Evolutionary conservation across 1,140 invertebrate species (phyloP).

Genomic region (Phymastichus coffea): DNA sequence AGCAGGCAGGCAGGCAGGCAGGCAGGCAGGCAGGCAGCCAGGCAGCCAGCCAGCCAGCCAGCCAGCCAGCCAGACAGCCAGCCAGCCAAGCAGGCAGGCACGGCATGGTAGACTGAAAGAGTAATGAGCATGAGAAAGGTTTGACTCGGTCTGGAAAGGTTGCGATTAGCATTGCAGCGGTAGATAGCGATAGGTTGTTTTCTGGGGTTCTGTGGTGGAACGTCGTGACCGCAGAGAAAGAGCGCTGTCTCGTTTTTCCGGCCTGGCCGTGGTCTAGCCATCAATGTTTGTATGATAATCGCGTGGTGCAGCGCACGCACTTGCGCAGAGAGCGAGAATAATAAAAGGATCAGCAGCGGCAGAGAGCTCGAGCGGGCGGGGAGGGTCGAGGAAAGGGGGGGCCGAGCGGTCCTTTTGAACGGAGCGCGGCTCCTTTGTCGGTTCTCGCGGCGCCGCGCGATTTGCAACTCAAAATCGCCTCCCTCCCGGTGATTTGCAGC

Average conservation of each 20-base stretch:
- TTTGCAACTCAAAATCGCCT: slow-evolving; percentile 58
- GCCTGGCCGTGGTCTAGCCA: slow-evolving; percentile 43
- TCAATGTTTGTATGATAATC: slow-evolving; percentile 57
- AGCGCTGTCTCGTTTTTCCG: slow-evolving; percentile 43
- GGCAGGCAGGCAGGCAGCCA: too few relatives aligned
- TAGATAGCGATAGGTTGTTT: slow-evolving; percentile 37
- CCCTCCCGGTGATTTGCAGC: slow-evolving; percentile 52
- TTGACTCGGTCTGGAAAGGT: too few relatives aligned
- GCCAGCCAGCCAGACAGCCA: background rate
- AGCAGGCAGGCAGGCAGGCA: too few relatives aligned
- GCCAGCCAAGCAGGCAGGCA: background rate
- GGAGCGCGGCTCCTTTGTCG: slow-evolving; percentile 49
- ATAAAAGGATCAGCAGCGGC: slow-evolving; percentile 2
- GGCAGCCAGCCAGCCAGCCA: too few relatives aligned
- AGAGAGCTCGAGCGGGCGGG: background rate
- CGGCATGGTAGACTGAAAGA: background rate
- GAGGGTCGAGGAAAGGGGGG: slow-evolving; percentile 6
- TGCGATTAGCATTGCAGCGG: too few relatives aligned
- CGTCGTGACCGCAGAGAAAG: slow-evolving; percentile 34
- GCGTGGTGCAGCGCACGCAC: slow-evolving; percentile 45
- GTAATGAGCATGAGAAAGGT: too few relatives aligned
- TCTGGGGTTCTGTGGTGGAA: slow-evolving; percentile 45
- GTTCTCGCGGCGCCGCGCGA: slow-evolving; percentile 56
- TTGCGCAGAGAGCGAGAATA: slow-evolving; percentile 4
- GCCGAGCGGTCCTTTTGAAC: slow-evolving; percentile 51